phyloP scores from a whole-genome alignment of 2,797 vertebrate genomes.

The Spatula clypeata region DNA sequence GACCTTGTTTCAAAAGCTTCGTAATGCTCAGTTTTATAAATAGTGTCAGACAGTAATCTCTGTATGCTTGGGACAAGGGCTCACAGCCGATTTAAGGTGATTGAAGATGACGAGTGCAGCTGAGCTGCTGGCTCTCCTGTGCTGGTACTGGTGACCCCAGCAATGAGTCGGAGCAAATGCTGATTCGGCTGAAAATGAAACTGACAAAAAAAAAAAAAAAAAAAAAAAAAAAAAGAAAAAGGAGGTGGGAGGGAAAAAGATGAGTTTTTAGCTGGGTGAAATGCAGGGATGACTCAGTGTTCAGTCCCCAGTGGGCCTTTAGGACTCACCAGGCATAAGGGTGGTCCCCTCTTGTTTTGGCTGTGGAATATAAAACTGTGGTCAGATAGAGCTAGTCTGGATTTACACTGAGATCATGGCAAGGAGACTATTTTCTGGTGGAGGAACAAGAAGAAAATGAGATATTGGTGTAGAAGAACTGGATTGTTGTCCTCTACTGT shows the following conservation, averaged over 20 bases:
- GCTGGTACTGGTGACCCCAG: neutral
- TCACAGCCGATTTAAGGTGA: slow-evolving; percentile 7
- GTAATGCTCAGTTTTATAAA: neutral
- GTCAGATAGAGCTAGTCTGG: neutral
- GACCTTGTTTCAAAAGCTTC: slow-evolving; percentile 16
- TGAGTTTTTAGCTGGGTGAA: neutral
- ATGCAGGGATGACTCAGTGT: neutral
- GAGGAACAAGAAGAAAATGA: neutral
- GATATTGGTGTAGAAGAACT: neutral
- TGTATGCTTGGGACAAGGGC: neutral
- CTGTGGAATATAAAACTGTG: neutral
- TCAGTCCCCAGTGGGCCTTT: neutral
- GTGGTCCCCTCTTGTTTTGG: neutral
- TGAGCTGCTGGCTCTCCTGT: neutral
- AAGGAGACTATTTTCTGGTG: neutral
- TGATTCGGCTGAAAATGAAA: neutral
- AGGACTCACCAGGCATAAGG: neutral
- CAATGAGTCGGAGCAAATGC: neutral
- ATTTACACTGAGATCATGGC: neutral
- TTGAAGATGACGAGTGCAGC: neutral
- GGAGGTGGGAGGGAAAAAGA: no score
- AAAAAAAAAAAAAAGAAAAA: fast-evolving
- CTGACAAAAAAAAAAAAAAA: neutral
- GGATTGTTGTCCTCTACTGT: neutral
- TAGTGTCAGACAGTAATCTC: neutral